Conservation (phyloP, 2,113 vertebrate genomes). For the Platanista minor region DNA sequence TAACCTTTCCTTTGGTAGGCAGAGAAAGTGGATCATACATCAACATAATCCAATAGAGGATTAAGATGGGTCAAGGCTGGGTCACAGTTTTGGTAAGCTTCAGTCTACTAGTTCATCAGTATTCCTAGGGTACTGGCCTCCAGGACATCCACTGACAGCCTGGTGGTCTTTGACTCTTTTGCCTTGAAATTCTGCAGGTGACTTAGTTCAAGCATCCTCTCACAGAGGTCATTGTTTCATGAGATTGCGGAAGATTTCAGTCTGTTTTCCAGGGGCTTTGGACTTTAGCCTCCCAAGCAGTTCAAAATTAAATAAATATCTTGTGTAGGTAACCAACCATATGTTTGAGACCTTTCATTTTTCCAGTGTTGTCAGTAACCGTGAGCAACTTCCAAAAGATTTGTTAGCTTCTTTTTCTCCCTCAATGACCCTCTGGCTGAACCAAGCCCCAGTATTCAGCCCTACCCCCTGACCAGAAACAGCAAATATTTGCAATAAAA, state of each 20-base stretch:
- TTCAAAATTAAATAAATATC: neutral
- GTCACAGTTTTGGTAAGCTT: neutral
- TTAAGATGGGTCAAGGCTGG: neutral
- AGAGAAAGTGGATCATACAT: neutral
- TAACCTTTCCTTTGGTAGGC: neutral
- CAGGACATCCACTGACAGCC: neutral
- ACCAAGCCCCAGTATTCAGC: neutral
- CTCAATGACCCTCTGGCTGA: neutral
- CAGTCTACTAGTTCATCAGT: neutral
- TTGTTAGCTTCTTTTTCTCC: neutral
- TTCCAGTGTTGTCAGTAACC: neutral
- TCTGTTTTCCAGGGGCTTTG: neutral
- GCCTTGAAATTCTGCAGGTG: neutral
- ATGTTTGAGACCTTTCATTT: neutral
- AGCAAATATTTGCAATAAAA: constrained; percentile 13
- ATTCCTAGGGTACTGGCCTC: neutral
- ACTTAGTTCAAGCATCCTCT: neutral
- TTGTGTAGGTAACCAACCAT: neutral
- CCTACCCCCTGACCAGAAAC: neutral
- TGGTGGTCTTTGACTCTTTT: neutral
- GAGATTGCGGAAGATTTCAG: neutral
- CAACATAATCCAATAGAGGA: neutral
- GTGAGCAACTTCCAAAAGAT: neutral
- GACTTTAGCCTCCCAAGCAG: neutral
- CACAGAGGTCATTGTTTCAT: neutral